Percentiles rank a stretch among this genome's conserved stretches.
phyloP scores from a whole-genome alignment of 2,888 invertebrate species.

The Itoplectis maculator region DNA sequence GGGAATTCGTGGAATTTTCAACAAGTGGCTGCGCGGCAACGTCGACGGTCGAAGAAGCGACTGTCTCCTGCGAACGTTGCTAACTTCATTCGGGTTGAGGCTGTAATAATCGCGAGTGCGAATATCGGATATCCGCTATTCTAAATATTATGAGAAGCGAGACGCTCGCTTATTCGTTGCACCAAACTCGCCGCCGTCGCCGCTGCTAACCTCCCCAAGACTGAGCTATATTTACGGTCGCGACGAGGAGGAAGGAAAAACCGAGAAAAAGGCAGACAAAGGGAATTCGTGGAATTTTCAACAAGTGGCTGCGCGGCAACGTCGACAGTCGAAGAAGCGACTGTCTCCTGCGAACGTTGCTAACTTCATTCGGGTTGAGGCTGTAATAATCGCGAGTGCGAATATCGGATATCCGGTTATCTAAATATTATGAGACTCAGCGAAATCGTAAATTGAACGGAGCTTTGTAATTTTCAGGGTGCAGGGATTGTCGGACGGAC shows the following conservation, averaged over 20 bases:
- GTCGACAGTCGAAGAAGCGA: not conserved
- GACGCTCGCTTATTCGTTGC: no score
- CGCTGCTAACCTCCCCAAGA: not conserved
- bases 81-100: not conserved
- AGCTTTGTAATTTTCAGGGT: not conserved
- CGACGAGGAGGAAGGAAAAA: not conserved
- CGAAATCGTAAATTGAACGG: not conserved
- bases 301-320: not conserved
- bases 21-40: not conserved
- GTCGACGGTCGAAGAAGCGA: not conserved
- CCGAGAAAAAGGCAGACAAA: not conserved
- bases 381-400: no score
- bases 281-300: constrained; percentile 17
- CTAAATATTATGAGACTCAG: not conserved
- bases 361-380: not conserved
- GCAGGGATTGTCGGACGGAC: not conserved
- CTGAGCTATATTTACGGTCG: constrained; percentile 38
- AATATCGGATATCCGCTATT: not conserved
- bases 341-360: not conserved
- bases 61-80: not conserved
- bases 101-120: no score
- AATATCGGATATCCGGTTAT: not conserved
- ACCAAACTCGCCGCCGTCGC: no score
- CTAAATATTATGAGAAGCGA: not conserved
- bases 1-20: constrained; percentile 17